Evolutionary conservation across 92 coral and sea anemone genomes (phyloP).

Genomic region (Actinernus sp.): DNA sequence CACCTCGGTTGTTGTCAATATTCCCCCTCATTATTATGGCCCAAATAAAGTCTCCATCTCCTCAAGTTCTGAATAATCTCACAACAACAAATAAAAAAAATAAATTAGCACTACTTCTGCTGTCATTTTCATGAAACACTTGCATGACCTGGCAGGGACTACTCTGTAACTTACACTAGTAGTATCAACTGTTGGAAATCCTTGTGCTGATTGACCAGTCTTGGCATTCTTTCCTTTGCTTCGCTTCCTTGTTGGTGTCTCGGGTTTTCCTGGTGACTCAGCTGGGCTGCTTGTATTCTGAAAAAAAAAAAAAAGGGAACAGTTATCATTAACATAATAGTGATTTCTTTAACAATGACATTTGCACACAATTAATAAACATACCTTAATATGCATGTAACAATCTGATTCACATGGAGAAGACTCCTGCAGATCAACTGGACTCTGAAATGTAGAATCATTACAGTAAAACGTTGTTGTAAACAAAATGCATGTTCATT

Average conservation of each 20-base stretch:
- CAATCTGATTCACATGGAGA: slow-evolving; percentile 91
- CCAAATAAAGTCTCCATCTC: too few species aligned
- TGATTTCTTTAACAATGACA: too few species aligned
- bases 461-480: not conserved
- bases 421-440: slow-evolving; percentile 96
- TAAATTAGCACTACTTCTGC: too few species aligned
- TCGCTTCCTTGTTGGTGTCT: slow-evolving; percentile 46
- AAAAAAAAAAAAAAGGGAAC: not conserved
- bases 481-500: too few species aligned
- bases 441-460: slow-evolving; percentile 64
- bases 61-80: too few species aligned
- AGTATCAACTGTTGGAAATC: not conserved
- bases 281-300: slow-evolving; percentile 31
- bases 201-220: slow-evolving; percentile 13
- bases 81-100: too few species aligned
- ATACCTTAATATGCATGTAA: slow-evolving; percentile 85
- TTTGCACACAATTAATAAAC: too few species aligned
- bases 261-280: slow-evolving; percentile 59
- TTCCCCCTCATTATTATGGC: too few species aligned
- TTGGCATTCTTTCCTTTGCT: slow-evolving; percentile 38
- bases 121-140: too few species aligned
- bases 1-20: too few species aligned
- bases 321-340: too few species aligned
- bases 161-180: slow-evolving; percentile 8
- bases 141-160: slow-evolving; percentile 4